These are phyloP conservation scores for Stramonita haemastoma DNA, from an alignment of 2,888 invertebrate genomes.

Conservation along the genomic window DNA sequence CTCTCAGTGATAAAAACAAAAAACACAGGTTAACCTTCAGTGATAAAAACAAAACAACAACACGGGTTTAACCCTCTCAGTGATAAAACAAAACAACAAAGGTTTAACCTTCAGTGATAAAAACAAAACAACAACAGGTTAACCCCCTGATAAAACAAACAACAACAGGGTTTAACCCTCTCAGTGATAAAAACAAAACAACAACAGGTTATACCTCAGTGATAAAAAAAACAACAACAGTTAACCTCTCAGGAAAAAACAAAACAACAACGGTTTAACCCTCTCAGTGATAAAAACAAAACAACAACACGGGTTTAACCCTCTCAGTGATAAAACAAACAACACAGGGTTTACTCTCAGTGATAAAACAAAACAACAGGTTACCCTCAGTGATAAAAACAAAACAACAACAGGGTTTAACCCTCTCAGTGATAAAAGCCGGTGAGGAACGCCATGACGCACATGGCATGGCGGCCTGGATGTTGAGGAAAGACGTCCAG, in stretches of 20 bases:
- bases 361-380: not conserved
- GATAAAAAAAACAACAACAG: not conserved
- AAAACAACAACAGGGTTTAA: not conserved
- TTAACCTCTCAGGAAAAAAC: no score
- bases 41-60: no score
- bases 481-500: conserved; percentile 60
- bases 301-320: not conserved
- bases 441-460: conserved; percentile 62
- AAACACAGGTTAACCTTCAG: no score
- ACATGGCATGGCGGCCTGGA: conserved; percentile 63
- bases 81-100: no score
- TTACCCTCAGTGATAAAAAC: not conserved
- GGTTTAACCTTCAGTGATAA: no score
- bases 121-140: no score
- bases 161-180: no score
- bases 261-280: no score
- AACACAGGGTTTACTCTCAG: not conserved
- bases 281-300: not conserved
- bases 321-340: not conserved
- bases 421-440: conserved; percentile 62
- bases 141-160: no score
- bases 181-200: no score
- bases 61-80: no score
- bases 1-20: no score
- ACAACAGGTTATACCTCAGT: not conserved